Base-by-base conservation (phyloP, 2,888 invertebrate genomes). In the Caenorhabditis imperialis region DNA sequence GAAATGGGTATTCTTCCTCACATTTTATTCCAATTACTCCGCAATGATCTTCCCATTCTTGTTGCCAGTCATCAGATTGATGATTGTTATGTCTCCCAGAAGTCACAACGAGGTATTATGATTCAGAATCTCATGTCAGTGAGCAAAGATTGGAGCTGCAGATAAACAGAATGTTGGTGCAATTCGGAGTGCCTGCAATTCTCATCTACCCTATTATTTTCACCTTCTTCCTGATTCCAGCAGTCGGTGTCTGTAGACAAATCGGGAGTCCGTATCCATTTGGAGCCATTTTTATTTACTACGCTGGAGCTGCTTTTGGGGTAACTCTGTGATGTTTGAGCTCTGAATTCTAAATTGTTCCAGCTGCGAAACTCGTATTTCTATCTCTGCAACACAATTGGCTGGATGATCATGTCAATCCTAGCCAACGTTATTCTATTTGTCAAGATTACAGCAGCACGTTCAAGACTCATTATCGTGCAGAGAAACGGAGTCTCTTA, bases 141-240 rank as follows among this genome's bases (percentile, higher is more conserved):
- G n/a, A 35, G 8, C 8, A 14, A 7, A 16, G 10, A 1, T 8
- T 25, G 7, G n/a, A n/a, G 5, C 22, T 61, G 3, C 51, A 62
- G 62, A 54, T 62, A 2, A 65, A 55, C 37, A 10, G 16, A 33
- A 25, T 16, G 14, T 18, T 67, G 4, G 20, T 67, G 37, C 20
- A 18, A 30, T 18, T 57, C 25, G 35, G 23, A 14, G 30, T 65
- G 16, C 65, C 65, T 5, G 3, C 45, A 1, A 12, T 48, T 2
- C 22, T 55, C 0, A 12, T 65, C 20, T 51, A 42, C n/a, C 65
- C 65, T n/a, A 23, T 57, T 14, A 27, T 33, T 20, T 57, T 67
- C 44, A 57, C 57, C 18, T 67, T 51, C n/a, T 67, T 42, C 18
- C 35, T 67, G 3, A 57, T 67, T 6, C 57, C 57, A 2, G 65